These are phyloP conservation scores for Bombylius discolor DNA, from an alignment of 2,888 invertebrate genomes.

Conservation along the genomic window DNA sequence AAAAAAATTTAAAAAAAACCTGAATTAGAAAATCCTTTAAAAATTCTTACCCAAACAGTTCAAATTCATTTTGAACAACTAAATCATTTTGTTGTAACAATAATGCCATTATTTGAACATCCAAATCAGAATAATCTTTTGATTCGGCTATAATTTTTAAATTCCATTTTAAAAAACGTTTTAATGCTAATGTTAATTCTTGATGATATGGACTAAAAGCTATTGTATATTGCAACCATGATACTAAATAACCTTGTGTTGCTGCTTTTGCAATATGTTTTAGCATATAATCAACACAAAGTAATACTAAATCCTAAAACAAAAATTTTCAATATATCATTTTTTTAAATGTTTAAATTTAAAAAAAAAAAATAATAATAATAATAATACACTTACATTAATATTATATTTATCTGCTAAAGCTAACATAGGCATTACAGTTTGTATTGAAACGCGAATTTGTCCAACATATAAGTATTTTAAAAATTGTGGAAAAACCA, in stretches of 20 bases:
- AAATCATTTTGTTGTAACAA: conserved; percentile 75
- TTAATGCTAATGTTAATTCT: conserved; percentile 48
- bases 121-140: conserved; percentile 68
- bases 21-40: neutral
- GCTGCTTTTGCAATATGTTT: conserved; percentile 76
- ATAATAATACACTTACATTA: conserved; percentile 39
- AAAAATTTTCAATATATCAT: conserved; percentile 8
- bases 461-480: conserved; percentile 81
- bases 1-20: neutral
- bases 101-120: conserved; percentile 60
- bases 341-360: neutral
- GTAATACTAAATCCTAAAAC: conserved; percentile 58
- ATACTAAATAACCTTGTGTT: conserved; percentile 64
- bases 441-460: conserved; percentile 69
- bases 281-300: conserved; percentile 80
- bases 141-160: conserved; percentile 69
- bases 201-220: conserved; percentile 54
- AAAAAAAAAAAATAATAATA: neutral
- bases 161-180: conserved; percentile 83
- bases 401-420: conserved; percentile 93
- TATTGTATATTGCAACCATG: conserved; percentile 84
- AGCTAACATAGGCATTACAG: conserved; percentile 76
- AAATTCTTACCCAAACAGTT: conserved; percentile 50
- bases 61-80: conserved; percentile 80
- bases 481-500: conserved; percentile 78